Evolutionary conservation across 2,888 invertebrate species (phyloP), one percentile per base, ranked within the genome.

Genomic region (Drosophila hamatofila): DNA sequence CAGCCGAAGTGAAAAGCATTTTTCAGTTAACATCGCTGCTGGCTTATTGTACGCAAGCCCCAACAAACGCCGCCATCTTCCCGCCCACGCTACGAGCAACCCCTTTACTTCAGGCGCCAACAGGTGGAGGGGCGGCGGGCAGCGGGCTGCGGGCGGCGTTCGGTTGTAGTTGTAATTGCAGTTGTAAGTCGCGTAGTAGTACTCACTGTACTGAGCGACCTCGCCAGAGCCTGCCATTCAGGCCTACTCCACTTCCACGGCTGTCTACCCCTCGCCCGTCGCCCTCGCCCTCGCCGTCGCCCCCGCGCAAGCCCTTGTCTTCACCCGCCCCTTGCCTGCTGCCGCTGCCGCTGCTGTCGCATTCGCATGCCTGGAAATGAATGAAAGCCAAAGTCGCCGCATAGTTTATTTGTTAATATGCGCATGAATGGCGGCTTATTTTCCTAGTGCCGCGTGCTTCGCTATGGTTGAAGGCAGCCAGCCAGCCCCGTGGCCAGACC

Each of bases 11-110:
- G 70, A 81, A 86, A 68, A 74, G 78, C 84, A 86, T 81, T 86
- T 81, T 83, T 83, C 87, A 81, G 81, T 81, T 86, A 81, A 81
- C 81, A 86, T 78, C 83, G 83, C 86, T 81, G 74, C 81, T 63
- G 78, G 74, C 81, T 86, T 75, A 86, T 81, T 81, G 81, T 81
- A 56, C 69, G 52, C 48, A 33, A 56, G 21, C 35, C 33, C 30
- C 37, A n/a, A n/a, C 33, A 23, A 21, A 18, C 41, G 25, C 49
- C 42, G 18, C 16, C 8, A 12, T 11, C 12, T 16, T 3, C 63
- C 9, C 30, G 16, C 18, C 42, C 41, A 14, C 1, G 11, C 21
- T 0, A 1, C 6, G 25, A 18, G 49, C 69, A 33, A 54, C 39
- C 55, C 55, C 33, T 27, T 6, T 25, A 39, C 39, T 46, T 44